Base-by-base conservation (phyloP, 2,888 invertebrate genomes). In the Ormyrus nitidulus region DNA sequence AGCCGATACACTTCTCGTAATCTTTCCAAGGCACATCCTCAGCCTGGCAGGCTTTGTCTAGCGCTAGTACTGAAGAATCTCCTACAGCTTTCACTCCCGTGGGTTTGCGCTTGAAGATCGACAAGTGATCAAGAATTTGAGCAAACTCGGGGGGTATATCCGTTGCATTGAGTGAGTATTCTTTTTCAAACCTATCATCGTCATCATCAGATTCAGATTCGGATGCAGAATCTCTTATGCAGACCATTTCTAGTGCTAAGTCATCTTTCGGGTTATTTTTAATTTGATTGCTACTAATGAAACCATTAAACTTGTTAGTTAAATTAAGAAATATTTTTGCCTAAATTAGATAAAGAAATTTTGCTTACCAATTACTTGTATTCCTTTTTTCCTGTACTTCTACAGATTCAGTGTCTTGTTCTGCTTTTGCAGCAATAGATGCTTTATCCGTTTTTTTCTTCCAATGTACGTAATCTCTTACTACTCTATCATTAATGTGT, bases 1-100 rank as follows among this genome's bases (percentile, higher is more conserved):
- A 85, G 7, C 87, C 86, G 51, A 90, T 88, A n/a, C 84, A 86
- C 44, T 86, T 86, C 34, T 90, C 90, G 34, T 88, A 88, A 80
- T 90, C 89, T n/a, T 80, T 83, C 2, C 77, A 81, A 44, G 84
- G 83, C 3, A 85, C 79, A 4, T 88, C 86, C 51, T 86, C 83
- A 2, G 82, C 87, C 70, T 90, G 90, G 9, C 86, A 81, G 3
- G 84, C 83, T 81, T 87, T 86, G 34, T 88, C 84, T 34, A 77
- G 75, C 3, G 83, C 84, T 0, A 76, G 46, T 0, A 81, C 51
- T 7, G 81, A 76, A 6, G 59, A n/a, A 1, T 86, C 68, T 44
- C 88, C 84, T 0, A 85, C 83, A 0, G 83, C 84, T 8, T 85
- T 83, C n/a, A 86, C 84, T 0, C 84, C 79, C 2, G 83, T 83